Evolutionary conservation across 2,797 vertebrate species (phyloP), one percentile per base, ranked within the genome.

Genomic region (Galagoides demidoff): DNA sequence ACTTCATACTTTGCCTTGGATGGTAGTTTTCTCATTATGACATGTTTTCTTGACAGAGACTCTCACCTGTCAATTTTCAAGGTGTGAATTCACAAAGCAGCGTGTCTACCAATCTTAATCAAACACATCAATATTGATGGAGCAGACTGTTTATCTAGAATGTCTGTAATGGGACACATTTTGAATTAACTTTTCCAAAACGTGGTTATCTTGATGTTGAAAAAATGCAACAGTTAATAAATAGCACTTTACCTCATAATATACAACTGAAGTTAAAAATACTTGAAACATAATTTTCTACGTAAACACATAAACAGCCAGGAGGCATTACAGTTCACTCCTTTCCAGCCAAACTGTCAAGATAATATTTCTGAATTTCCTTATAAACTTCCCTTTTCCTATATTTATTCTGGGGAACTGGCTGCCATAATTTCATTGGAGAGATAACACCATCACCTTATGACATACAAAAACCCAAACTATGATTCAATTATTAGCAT

Each of bases 191-290:
- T 59, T 95, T 76, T 84, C 64, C 9, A 73, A 92, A 90, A 34
- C 76, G 7, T 91, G 64, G 1, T 20, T 76, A 14, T 84, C n/a
- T 86, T 89, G 55, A 94, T 61, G 79, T 90, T 34, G 23, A 94
- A 92, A 71, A 39, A 92, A 92, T 43, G 1, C 59, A 89, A 57
- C 27, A 49, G 13, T 91, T 81, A 66, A 59, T 55, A 74, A 59
- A 81, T 81, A 45, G 20, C 31, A 70, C 71, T 64, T 86, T 68
- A 55, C 17, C 16, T 45, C n/a, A 29, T 87, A 66, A 31, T 63
- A 31, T 86, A 76, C 34, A 93, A 68, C 2, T 61, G 17, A 68
- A 85, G 25, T 63, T 85, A 39, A 90, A 90, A 95, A 94, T 57
- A 59, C 29, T 86, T 85, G 31, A 52, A 55, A 43, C 13, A 85